Evolutionary conservation across 2,888 invertebrate species (phyloP).

Genomic region (Phaonia tiefii): DNA sequence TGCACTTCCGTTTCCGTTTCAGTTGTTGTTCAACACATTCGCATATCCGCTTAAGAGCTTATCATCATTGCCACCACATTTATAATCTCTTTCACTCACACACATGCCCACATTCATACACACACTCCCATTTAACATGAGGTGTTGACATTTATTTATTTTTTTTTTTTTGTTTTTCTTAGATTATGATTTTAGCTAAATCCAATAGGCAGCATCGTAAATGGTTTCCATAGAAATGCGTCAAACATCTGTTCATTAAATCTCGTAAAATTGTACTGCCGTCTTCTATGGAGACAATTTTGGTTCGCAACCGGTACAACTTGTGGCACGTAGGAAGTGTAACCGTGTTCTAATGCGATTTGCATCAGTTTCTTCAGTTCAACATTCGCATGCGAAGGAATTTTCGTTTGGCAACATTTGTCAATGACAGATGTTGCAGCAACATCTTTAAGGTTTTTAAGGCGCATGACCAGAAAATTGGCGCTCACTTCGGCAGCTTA

Average conservation of each 20-base stretch:
- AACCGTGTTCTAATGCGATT: conserved; percentile 54
- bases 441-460: conserved; percentile 39
- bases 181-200: neutral
- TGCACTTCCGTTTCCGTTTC: conserved; percentile 47
- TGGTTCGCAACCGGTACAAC: conserved; percentile 53
- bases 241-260: conserved; percentile 47
- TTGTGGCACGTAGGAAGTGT: conserved; percentile 60
- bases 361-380: conserved; percentile 16
- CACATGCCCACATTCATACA: neutral
- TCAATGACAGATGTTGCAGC: conserved; percentile 41
- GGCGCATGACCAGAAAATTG: conserved; percentile 54
- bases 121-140: neutral
- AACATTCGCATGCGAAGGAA: neutral
- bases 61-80: neutral
- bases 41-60: neutral
- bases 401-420: conserved; percentile 50
- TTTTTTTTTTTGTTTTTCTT: neutral
- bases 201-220: neutral
- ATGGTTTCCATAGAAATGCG: neutral
- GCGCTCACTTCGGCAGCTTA: conserved; percentile 42
- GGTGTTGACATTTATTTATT: neutral
- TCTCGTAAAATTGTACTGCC: conserved; percentile 52
- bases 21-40: conserved; percentile 43
- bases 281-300: conserved; percentile 37
- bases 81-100: neutral